Evolutionary conservation across 2,888 invertebrate genomes (phyloP), one percentile per base, ranked within the genome.

Genomic region (Scaeva pyrastri): DNA sequence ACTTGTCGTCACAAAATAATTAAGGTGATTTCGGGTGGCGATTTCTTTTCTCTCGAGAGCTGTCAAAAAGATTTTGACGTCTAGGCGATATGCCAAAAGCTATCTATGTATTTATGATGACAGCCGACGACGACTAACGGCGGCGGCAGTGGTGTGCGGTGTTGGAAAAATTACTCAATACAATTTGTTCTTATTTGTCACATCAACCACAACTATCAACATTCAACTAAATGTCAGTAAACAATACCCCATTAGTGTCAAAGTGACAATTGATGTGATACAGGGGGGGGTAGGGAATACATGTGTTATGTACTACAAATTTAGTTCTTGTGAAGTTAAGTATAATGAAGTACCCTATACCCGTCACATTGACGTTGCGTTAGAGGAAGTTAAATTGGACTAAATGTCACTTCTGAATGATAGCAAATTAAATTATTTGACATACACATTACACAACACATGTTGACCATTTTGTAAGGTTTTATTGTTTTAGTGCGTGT

Each of bases 201-300:
- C 50, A 50, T 21, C 21, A 19, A 48, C 48, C 31, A 5, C 39
- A 8, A 8, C 45, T 31, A 66, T 66, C 64, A 31, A 48, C 26
- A 64, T 48, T 31, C 31, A 66, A 48, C 62, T 62, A 62, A 62
- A 62, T 21, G 62, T 77, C 52, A 56, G 72, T 64, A 64, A 72
- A 79, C 72, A 78, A 66, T 74, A 52, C 2, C 2, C 58, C 58
- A 74, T 74, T 74, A 74, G 43, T 74, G 73, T 80, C 79, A 74
- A 52, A 68, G 58, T 80, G 68, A 80, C 79, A 80, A 16, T 80
- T 74, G 58, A 80, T 58, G 58, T 31, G 31, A 31, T 31, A 7
- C 8, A 31, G 5, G 31, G 31, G 5, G 31, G 3, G 6, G 8
- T 31, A 39, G 58, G 26, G n/a, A 45, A n/a, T n/a, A n/a, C n/a